Evolutionary conservation across 2,797 vertebrate genomes (phyloP), one percentile per base, ranked within the genome.

Genomic region (Pseudotriccus pelzelni): DNA sequence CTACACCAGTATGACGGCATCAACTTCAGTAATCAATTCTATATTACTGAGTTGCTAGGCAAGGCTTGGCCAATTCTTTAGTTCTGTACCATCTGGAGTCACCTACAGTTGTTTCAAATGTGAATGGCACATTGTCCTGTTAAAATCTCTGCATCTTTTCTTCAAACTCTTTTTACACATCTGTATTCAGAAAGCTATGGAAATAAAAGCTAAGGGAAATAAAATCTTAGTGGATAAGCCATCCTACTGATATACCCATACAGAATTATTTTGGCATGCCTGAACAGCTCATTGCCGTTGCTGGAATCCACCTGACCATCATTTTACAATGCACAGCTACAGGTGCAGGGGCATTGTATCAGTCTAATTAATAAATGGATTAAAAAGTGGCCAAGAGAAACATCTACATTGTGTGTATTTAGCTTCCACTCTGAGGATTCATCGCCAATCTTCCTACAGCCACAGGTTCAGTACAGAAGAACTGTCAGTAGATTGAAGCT

Each of bases 41-140:
- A 3, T 11, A 13, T 77, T 9, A 41, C 6, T 19, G 10, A 20
- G 22, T 21, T 89, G 28, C 59, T 4, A 52, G 52, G 32, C 25
- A 83, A 64, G 49, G 25, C 49, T 50, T 28, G 49, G 49, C 27
- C 49, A 50, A 3, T 28, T 28, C 49, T 50, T 30, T 52, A 64
- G 5, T 44, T 80, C 60, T 52, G n/a, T n/a, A 73, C 27, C 4
- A 37, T 27, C 27, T 73, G 24, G 27, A 55, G 13, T 46, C 22
- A 60, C 30, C 24, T 43, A 49, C 2, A 15, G 22, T 32, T 59
- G 12, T 46, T 88, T 66, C 28, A 47, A 11, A 69, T 6, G 1
- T 7, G 14, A 64, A 32, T 34, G 23, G 14, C 0, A 0, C 22
- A 44, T 4, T 56, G 46, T 7, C 19, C 50, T 50, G 9, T 30